These are phyloP conservation scores for Bicyclus anynana DNA, from an alignment of 1,140 invertebrate genomes.

Conservation along the genomic window DNA sequence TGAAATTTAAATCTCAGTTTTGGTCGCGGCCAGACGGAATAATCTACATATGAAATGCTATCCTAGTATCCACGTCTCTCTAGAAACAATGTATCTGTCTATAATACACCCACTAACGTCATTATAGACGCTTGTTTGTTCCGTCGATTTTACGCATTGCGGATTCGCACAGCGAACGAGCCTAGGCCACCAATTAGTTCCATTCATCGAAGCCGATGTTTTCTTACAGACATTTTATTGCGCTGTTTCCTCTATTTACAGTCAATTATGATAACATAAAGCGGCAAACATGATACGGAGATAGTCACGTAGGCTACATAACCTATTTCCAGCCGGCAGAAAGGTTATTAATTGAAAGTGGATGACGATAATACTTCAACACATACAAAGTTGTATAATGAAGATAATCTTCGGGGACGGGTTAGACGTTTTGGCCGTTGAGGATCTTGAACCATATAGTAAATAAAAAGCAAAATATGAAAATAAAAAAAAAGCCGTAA, in stretches of 20 bases:
- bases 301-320: neutral
- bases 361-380: too few relatives aligned
- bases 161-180: neutral
- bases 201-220: conserved; percentile 16
- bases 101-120: neutral
- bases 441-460: too few relatives aligned
- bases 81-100: neutral
- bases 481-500: too few relatives aligned
- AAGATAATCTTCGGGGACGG: too few relatives aligned
- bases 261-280: conserved; percentile 18
- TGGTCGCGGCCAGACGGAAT: neutral
- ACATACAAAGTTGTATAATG: too few relatives aligned
- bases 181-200: conserved; percentile 1
- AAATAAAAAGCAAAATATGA: too few relatives aligned
- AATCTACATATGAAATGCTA: neutral
- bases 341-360: too few relatives aligned
- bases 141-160: neutral
- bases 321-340: too few relatives aligned
- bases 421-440: too few relatives aligned
- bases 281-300: conserved; percentile 19
- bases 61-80: neutral
- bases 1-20: neutral
- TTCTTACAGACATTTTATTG: conserved; percentile 19
- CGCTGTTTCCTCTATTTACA: conserved; percentile 21
- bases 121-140: neutral